phyloP scores from a whole-genome alignment of 1,140 invertebrate genomes.

The Steinernema khuongi region DNA sequence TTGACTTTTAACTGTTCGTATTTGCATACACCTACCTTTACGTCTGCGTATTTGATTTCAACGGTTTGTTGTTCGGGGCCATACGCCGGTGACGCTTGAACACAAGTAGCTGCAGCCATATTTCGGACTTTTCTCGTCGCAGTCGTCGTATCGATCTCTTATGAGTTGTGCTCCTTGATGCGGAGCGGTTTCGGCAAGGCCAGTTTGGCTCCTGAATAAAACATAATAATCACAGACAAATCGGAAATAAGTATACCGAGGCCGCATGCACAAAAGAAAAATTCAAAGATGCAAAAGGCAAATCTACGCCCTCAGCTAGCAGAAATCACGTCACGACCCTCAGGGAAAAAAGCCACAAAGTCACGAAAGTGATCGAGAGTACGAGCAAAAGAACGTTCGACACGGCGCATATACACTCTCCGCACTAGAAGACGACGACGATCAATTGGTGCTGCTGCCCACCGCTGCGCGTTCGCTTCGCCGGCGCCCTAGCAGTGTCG shows the following conservation, averaged over 20 bases:
- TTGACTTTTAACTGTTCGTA: neutral
- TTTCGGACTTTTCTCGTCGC: neutral
- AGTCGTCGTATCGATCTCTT: neutral
- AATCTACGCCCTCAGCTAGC: no score
- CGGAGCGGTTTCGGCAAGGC: no score
- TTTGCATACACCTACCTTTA: neutral
- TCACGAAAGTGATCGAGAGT: neutral
- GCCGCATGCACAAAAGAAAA: no score
- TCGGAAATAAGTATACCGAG: no score
- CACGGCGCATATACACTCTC: neutral
- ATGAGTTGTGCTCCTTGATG: no score
- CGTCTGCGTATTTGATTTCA: constrained; percentile 29
- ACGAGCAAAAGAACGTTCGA: neutral
- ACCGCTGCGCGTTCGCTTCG: neutral
- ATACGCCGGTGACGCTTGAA: neutral
- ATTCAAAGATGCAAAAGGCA: no score
- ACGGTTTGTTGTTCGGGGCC: constrained; percentile 19
- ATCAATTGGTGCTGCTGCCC: neutral
- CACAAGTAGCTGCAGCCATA: constrained; percentile 4
- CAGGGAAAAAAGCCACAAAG: constrained; percentile 1
- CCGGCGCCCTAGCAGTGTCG: neutral
- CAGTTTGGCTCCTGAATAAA: no score
- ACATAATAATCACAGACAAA: no score
- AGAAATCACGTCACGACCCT: neutral
- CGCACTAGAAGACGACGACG: neutral